Conservation (phyloP, 2,113 vertebrate genomes). For the Dromas ardeola region DNA sequence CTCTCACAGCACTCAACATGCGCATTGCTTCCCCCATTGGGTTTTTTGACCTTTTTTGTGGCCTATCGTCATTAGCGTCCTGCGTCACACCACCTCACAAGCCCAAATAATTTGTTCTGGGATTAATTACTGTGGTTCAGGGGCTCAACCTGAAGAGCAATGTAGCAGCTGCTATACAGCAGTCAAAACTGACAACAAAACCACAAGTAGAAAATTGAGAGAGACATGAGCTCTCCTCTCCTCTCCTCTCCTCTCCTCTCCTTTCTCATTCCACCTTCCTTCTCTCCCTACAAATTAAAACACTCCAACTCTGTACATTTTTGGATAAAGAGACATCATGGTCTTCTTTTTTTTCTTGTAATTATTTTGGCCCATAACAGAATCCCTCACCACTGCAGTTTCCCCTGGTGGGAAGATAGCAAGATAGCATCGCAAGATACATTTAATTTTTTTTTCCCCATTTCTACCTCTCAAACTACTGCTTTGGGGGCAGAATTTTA, state of each 20-base stretch:
- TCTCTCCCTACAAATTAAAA: neutral
- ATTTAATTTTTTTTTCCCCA: neutral
- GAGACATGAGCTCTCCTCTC: neutral
- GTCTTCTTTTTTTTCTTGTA: neutral
- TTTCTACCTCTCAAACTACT: neutral
- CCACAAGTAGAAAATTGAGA: neutral
- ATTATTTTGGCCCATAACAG: neutral
- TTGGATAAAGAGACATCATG: neutral
- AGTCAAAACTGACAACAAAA: neutral
- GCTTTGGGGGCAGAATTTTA: neutral
- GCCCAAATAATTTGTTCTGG: neutral
- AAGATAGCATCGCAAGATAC: neutral
- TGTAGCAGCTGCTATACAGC: neutral
- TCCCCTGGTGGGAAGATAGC: neutral
- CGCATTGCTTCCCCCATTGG: neutral
- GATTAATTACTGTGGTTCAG: slow-evolving; percentile 31
- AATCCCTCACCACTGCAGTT: neutral
- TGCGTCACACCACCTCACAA: neutral
- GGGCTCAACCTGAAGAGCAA: neutral
- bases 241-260: neutral
- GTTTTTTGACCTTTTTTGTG: slow-evolving; percentile 62
- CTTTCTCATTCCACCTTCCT: neutral
- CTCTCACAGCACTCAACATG: neutral
- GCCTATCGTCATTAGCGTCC: neutral
- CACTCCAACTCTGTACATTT: neutral